phyloP scores from a whole-genome alignment of 2,888 invertebrate genomes.

The Nudaria mundana region DNA sequence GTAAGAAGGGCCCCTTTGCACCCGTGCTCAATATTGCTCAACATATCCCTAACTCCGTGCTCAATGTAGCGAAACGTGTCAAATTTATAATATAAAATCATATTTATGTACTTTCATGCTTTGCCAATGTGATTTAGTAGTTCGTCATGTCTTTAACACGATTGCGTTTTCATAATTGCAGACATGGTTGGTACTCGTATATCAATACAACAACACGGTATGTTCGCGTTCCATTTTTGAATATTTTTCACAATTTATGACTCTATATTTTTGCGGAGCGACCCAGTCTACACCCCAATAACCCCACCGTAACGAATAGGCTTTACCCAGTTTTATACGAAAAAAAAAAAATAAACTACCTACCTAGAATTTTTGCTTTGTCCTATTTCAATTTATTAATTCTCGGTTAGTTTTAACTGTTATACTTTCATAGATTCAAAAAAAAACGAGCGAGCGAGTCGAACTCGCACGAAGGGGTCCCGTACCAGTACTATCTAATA shows the following conservation, averaged over 20 bases:
- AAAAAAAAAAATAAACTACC: slow-evolving; percentile 24
- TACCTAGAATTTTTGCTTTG: slow-evolving; percentile 13
- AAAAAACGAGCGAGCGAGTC: too few species aligned
- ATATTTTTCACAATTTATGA: slow-evolving; percentile 63
- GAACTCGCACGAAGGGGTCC: too few species aligned
- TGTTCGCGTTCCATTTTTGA: slow-evolving; percentile 54
- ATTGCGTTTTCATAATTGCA: neutral
- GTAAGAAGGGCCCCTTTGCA: too few species aligned
- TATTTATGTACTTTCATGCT: neutral
- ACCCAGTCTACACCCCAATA: slow-evolving; percentile 43
- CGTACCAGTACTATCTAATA: too few species aligned
- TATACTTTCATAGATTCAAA: too few species aligned
- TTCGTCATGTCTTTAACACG: neutral
- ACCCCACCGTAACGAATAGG: slow-evolving; percentile 40
- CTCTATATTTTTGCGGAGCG: slow-evolving; percentile 48
- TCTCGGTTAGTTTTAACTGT: too few species aligned
- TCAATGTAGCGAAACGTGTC: slow-evolving; percentile 74
- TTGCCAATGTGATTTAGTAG: neutral
- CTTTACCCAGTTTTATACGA: slow-evolving; percentile 33
- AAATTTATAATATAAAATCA: slow-evolving; percentile 43
- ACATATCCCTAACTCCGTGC: slow-evolving; percentile 58
- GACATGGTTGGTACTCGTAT: too few species aligned
- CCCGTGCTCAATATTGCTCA: slow-evolving; percentile 32
- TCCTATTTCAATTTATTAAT: too few species aligned
- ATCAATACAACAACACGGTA: too few species aligned